Evolutionary conservation across 1,140 invertebrate genomes (phyloP).

Genomic region (Paraescarpia echinospica): DNA sequence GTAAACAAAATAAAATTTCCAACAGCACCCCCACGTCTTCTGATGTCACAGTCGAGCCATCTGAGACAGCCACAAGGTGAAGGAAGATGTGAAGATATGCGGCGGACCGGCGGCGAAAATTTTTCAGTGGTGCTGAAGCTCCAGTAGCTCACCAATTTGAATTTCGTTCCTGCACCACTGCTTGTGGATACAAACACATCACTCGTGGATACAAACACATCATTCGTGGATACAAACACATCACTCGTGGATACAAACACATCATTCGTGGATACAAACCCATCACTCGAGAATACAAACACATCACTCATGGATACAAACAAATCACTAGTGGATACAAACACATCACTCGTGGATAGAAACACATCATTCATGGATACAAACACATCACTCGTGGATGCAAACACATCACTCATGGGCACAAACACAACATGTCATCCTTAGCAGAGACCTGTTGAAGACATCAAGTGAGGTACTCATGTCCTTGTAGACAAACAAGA

Average conservation of each 20-base stretch:
- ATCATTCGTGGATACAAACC: neutral
- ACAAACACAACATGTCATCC: neutral
- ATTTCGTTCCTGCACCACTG: too few species aligned
- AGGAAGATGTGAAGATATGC: too few species aligned
- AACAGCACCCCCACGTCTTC: too few species aligned
- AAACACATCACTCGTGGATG: neutral
- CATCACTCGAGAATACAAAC: neutral
- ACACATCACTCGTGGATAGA: neutral
- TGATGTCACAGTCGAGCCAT: too few species aligned
- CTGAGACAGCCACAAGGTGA: too few species aligned
- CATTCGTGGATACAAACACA: neutral
- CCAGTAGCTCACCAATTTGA: too few species aligned
- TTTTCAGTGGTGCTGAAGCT: too few species aligned
- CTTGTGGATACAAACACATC: too few species aligned
- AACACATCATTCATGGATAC: neutral
- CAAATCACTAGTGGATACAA: neutral
- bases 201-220: too few species aligned
- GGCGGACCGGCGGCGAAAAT: too few species aligned
- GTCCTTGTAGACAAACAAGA: neutral
- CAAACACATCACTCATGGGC: neutral
- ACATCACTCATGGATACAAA: neutral
- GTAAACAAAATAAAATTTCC: too few species aligned
- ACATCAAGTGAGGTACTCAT: neutral
- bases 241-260: neutral
- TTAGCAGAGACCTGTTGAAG: neutral